Evolutionary conservation across 2,113 vertebrate genomes (phyloP), one percentile per base, ranked within the genome.

Genomic region (Ophthalmolycus amberensis): DNA sequence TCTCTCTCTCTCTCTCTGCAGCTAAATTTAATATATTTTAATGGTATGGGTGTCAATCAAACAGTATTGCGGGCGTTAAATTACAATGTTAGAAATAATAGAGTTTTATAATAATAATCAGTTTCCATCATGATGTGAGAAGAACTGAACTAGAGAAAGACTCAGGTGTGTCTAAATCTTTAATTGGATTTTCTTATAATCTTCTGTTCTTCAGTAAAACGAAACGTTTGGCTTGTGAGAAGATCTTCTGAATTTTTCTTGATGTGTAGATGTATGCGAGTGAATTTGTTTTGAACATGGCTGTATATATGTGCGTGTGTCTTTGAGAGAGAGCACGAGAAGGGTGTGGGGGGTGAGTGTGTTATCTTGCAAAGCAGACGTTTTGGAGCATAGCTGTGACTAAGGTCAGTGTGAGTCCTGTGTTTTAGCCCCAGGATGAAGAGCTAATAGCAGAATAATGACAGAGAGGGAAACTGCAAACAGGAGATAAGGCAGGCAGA

Each of bases 391-490:
- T 71, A 82, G 85, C 83, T 78, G 70, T 46, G 66, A 85, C 77
- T 85, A 88, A 85, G 91, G 89, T 93, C 87, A 93, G 86, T 63
- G 65, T 66, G 76, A 77, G 82, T 80, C 80, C 78, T 83, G 77
- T 88, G 88, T 90, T 91, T 89, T 75, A 86, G 85, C 85, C 79
- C 42, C 80, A 71, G 90, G 90, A 91, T 78, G 71, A 82, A 84
- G 80, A 64, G 83, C 88, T 91, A 92, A 94, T 84, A 83, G 83
- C 84, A 79, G 71, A 86, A 73, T 93, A 91, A 94, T 91, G 90
- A 94, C 90, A 94, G 85, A 86, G 88, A 71, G 66, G 85, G 83
- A 91, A 92, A 92, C 89, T 90, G 92, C 84, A 85, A 85, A 72
- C 67, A 67, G 68, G 71, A 87, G 90, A 93, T 91, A 93, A 93